Percentiles rank a stretch among this genome's conserved stretches.
Evolutionary conservation across 2,113 vertebrate genomes (phyloP).

Genomic region (Promerops cafer): DNA sequence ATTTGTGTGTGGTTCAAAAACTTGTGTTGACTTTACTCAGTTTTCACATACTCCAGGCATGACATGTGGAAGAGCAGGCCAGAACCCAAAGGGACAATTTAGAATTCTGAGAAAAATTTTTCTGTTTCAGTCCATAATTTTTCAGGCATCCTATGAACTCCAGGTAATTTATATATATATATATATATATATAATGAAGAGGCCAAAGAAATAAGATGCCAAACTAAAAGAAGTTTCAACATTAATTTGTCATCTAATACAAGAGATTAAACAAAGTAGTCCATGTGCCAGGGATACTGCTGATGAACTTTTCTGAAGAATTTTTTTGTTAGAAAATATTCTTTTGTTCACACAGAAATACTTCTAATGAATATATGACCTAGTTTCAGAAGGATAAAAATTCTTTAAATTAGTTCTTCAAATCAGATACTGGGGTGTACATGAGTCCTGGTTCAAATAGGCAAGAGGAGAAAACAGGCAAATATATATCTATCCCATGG

Average conservation of each 20-base stretch:
- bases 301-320: background rate
- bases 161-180: background rate
- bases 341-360: background rate
- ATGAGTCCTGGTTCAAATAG: background rate
- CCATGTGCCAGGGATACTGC: background rate
- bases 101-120: background rate
- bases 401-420: background rate
- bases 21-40: background rate
- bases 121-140: background rate
- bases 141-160: background rate
- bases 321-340: background rate
- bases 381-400: background rate
- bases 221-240: background rate
- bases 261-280: background rate
- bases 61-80: background rate
- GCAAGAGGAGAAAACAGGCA: background rate
- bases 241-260: background rate
- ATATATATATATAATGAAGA: too few relatives aligned
- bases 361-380: background rate
- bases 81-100: background rate
- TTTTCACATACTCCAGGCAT: background rate
- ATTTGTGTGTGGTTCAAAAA: background rate
- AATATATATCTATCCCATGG: accelerated
- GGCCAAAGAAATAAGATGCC: background rate
- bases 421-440: background rate